These are phyloP conservation scores for Meta bourneti DNA, from an alignment of 2,888 invertebrate genomes.

Conservation along the genomic window DNA sequence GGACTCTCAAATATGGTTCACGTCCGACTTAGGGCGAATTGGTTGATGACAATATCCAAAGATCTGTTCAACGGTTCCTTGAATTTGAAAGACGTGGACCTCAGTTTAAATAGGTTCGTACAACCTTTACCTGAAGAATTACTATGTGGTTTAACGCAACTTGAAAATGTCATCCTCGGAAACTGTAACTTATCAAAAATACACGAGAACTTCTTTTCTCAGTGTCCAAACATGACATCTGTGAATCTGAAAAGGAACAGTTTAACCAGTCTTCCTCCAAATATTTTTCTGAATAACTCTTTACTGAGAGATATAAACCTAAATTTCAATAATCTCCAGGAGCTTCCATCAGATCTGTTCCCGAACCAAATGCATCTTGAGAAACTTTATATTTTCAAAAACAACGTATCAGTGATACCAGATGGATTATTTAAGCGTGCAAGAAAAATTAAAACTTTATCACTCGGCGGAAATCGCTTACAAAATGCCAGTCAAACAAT, in stretches of 20 bases:
- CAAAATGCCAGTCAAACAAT: conserved; percentile 17
- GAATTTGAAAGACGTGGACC: neutral
- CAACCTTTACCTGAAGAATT: conserved; percentile 79
- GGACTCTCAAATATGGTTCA: neutral
- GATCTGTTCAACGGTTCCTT: neutral
- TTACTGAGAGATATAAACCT: conserved; percentile 76
- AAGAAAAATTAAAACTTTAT: conserved; percentile 39
- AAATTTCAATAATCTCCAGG: conserved; percentile 69
- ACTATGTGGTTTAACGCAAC: conserved; percentile 1
- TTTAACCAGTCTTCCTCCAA: conserved; percentile 83
- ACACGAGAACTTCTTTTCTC: conserved; percentile 85
- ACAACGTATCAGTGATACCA: conserved; percentile 53
- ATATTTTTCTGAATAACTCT: conserved; percentile 72
- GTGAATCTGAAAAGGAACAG: conserved; percentile 86
- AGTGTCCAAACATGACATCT: conserved; percentile 86
- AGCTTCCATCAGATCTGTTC: conserved; percentile 42
- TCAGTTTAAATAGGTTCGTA: conserved; percentile 9
- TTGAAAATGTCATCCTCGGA: conserved; percentile 50
- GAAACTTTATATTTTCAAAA: conserved; percentile 50
- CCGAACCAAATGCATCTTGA: conserved; percentile 49
- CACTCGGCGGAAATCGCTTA: conserved; percentile 45
- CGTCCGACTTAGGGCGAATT: neutral
- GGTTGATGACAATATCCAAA: neutral
- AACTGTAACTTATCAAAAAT: conserved; percentile 83
- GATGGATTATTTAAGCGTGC: conserved; percentile 42